These are phyloP conservation scores for Agrilus planipennis DNA, from an alignment of 1,140 invertebrate species.

Conservation along the genomic window DNA sequence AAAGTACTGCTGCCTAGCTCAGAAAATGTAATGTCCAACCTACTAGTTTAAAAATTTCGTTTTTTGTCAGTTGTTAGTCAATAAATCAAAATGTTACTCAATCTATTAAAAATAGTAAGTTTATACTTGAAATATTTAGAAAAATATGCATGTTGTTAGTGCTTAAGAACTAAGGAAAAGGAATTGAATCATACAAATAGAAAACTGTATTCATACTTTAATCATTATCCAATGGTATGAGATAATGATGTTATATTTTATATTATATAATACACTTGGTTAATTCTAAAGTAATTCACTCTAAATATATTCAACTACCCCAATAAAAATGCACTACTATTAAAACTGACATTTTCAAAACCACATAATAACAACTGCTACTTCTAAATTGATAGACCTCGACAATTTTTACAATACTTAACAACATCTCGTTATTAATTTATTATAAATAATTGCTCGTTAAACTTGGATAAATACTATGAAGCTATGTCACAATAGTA, in stretches of 20 bases:
- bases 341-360: conserved; percentile 21
- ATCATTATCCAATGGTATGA: conserved; percentile 24
- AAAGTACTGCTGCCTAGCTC: too few species aligned
- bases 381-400: conserved; percentile 17
- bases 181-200: conserved; percentile 9
- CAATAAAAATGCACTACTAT: conserved; percentile 30
- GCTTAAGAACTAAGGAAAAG: neutral
- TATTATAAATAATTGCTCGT: too few species aligned
- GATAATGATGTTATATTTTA: conserved; percentile 29
- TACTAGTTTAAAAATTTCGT: too few species aligned
- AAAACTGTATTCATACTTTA: conserved; percentile 20
- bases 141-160: too few species aligned
- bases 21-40: too few species aligned
- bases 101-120: too few species aligned
- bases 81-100: too few species aligned
- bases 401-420: conserved; percentile 17
- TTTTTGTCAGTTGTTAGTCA: too few species aligned
- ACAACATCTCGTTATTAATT: conserved; percentile 2
- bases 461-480: too few species aligned
- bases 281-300: conserved; percentile 26
- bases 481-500: too few species aligned
- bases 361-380: conserved; percentile 27
- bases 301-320: conserved; percentile 28
- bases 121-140: too few species aligned
- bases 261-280: conserved; percentile 26